phyloP scores from a whole-genome alignment of 2,888 invertebrate species.

The Camptogramma bilineatum region DNA sequence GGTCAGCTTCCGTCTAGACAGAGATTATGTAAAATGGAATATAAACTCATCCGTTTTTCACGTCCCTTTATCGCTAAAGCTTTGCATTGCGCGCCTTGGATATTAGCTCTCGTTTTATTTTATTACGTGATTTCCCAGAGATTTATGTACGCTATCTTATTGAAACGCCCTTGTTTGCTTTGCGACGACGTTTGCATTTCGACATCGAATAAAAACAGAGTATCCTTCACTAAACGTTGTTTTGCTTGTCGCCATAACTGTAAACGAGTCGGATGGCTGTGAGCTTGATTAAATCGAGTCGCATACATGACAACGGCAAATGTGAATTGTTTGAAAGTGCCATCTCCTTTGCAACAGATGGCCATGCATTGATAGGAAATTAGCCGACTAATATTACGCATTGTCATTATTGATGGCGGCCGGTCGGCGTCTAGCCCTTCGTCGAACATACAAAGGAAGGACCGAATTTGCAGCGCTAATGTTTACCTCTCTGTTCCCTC shows the following conservation, averaged over 20 bases:
- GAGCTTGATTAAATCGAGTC: conserved; percentile 42
- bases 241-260: conserved; percentile 47
- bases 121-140: conserved; percentile 61
- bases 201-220: conserved; percentile 52
- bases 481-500: conserved; percentile 73
- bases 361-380: conserved; percentile 61
- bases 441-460: conserved; percentile 76
- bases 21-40: conserved; percentile 80
- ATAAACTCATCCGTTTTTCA: conserved; percentile 71
- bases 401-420: conserved; percentile 76
- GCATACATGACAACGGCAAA: conserved; percentile 38
- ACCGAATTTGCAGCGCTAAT: conserved; percentile 67
- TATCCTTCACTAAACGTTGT: conserved; percentile 39
- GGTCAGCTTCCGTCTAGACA: conserved; percentile 80
- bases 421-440: conserved; percentile 69
- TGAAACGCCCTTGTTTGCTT: conserved; percentile 57
- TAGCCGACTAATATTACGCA: conserved; percentile 69
- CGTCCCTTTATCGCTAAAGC: conserved; percentile 67
- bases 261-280: conserved; percentile 48
- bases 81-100: conserved; percentile 65
- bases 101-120: conserved; percentile 69
- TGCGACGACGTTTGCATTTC: conserved; percentile 48
- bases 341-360: conserved; percentile 68
- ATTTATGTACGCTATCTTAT: conserved; percentile 60
- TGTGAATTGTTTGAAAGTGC: conserved; percentile 44